Base-by-base conservation (phyloP, 1,140 invertebrate species). In the Microplitis demolitor region DNA sequence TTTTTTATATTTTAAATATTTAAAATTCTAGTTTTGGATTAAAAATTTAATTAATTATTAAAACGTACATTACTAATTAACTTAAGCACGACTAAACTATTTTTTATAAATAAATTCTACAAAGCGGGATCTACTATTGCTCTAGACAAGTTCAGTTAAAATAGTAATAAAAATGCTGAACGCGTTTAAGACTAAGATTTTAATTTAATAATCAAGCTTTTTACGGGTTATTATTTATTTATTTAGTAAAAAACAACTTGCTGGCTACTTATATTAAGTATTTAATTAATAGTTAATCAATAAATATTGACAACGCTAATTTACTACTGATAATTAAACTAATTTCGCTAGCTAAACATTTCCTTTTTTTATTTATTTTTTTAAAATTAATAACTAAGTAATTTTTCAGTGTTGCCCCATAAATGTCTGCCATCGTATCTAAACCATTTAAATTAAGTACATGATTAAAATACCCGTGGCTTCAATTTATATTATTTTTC, bases 371-470 rank as follows among this genome's bases (percentile, higher is more conserved):
- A 51, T 73, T 62, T 62, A 34, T 53, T 45, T 6, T 45, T 11
- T 45, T 45, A 9, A 45, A 39, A 45, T 6, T 45, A 9, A 6
- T 54, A 71, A 45, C 66, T 63, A 73, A 73, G 62, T 73, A 58
- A 73, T 70, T 73, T 70, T 73, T 73, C 72, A 74, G 72, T 72
- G 66, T 61, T 76, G 54, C 64, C 54, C 68, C 62, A 56, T 71
- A 54, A 62, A 60, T 69, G 34, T 50, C 56, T 31, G 71, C 71
- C 58, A 69, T 69, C n/a, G 68, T 71, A 69, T 69, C 69, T 73
- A 69, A 74, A 76, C 53, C 66, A 76, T 73, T 69, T 70, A 51
- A 51, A 34, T 51, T 37, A 66, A 60, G 54, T 51, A 24, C 35
- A 56, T 60, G 16, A 39, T 64, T 68, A 24, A 58, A 64, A 74